Base-by-base conservation (phyloP, 2,888 invertebrate species). In the Chymomyza amoena region DNA sequence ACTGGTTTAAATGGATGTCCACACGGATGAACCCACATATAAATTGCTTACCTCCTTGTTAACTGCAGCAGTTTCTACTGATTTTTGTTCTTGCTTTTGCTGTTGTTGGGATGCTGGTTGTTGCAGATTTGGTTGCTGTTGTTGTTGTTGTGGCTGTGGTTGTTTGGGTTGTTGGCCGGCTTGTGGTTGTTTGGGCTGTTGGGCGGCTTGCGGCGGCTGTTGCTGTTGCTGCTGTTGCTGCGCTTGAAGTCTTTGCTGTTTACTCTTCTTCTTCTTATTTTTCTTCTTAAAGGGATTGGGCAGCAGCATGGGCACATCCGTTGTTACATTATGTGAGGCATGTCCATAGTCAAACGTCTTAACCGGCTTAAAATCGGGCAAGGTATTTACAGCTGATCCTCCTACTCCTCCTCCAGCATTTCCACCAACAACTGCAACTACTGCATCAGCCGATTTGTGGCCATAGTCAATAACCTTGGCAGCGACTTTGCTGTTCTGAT, bases 281-380 rank as follows among this genome's bases (percentile, higher is more conserved):
- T 51, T 57, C 32, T 9, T 32, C 13, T 69, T n/a, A 28, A 62
- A 69, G 7, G 25, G 50, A 76, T 25, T 72, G 2, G 67, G 64
- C 66, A 73, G 70, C 54, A 62, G 57, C 45, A 2, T 32, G 39
- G 13, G n/a, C 28, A 16, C 51, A 4, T 57, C 56, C 7, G 20
- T 20, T 13, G 69, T 5, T 50, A 28, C 64, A 68, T 70, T 77
- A 52, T 77, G 81, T 2, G 91, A 89, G 52, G 90, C 93, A 87
- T 96, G 95, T 75, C 94, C 94, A 89, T 96, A 96, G 89, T 96
- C 95, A 91, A 95, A 94, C 78, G 94, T 94, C 84, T 94, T 94
- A 6, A 94, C 93, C 25, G 95, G 94, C 88, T 94, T 94, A 78
- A 94, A 93, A 74, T 94, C 93, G 74, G 79, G 78, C 72, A 75